phyloP scores from a whole-genome alignment of 2,888 invertebrate species.

The Oscheius sp. region DNA sequence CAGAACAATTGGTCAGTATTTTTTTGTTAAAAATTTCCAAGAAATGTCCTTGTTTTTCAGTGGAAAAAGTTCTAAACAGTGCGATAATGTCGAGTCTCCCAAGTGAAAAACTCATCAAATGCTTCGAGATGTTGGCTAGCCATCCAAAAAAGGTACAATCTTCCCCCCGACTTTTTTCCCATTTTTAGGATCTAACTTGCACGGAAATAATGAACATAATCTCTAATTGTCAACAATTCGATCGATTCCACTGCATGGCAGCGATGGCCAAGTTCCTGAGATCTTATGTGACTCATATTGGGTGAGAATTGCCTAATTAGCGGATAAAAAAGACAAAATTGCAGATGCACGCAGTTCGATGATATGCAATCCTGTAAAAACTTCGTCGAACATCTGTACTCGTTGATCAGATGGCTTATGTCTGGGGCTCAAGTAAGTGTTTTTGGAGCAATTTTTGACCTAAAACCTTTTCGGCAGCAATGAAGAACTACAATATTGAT shows the following conservation, averaged over 20 bases:
- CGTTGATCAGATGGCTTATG: constrained; percentile 6
- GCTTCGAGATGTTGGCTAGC: neutral
- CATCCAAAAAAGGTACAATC: neutral
- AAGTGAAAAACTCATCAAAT: neutral
- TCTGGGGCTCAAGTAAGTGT: neutral
- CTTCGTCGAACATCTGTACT: neutral
- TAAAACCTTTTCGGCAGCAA: neutral
- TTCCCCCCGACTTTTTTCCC: neutral
- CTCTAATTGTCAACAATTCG: neutral
- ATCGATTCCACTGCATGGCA: neutral
- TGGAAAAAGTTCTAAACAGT: neutral
- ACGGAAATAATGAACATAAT: too few relatives aligned
- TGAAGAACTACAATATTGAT: neutral
- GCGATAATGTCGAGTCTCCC: neutral
- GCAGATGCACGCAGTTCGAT: constrained; percentile 18
- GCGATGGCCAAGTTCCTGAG: neutral
- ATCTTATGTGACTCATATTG: neutral
- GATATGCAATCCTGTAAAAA: neutral
- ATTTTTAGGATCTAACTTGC: too few relatives aligned
- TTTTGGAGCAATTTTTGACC: neutral
- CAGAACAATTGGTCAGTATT: too few relatives aligned
- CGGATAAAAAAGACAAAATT: too few relatives aligned
- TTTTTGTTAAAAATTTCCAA: neutral
- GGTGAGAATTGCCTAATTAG: neutral
- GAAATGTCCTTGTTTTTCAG: neutral